phyloP scores from a whole-genome alignment of 2,797 vertebrate species.

The Eulemur coronatus region DNA sequence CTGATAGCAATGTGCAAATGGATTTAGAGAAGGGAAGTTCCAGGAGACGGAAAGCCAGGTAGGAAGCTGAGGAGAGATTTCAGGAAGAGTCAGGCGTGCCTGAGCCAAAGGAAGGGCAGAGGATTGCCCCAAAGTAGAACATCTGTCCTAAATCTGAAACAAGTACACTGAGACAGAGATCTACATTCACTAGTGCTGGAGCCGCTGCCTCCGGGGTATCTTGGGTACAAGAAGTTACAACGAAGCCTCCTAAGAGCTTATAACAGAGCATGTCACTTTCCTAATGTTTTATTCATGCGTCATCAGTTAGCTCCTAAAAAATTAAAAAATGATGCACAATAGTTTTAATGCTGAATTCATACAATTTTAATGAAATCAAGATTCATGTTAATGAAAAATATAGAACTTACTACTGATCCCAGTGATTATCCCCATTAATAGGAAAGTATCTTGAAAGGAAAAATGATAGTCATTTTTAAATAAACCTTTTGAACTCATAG shows the following conservation, averaged over 20 bases:
- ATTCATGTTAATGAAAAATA: conserved; percentile 39
- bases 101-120: not conserved
- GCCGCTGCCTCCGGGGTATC: accelerated
- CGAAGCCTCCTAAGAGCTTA: not conserved
- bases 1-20: not conserved
- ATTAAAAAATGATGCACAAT: not conserved
- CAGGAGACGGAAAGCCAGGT: not conserved
- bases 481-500: not conserved
- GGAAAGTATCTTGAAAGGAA: not conserved
- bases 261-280: not conserved
- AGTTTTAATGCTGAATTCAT: conserved; percentile 41
- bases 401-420: not conserved
- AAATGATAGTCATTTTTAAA: not conserved
- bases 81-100: not conserved
- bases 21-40: not conserved
- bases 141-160: not conserved
- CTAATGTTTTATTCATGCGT: conserved; percentile 36
- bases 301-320: conserved; percentile 32
- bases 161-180: not conserved
- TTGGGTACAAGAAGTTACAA: not conserved
- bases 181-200: accelerated
- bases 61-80: not conserved
- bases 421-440: not conserved
- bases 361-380: conserved; percentile 62
- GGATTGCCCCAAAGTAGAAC: not conserved